Evolutionary conservation across 2,888 invertebrate genomes (phyloP).

Genomic region (Drosophila merina): DNA sequence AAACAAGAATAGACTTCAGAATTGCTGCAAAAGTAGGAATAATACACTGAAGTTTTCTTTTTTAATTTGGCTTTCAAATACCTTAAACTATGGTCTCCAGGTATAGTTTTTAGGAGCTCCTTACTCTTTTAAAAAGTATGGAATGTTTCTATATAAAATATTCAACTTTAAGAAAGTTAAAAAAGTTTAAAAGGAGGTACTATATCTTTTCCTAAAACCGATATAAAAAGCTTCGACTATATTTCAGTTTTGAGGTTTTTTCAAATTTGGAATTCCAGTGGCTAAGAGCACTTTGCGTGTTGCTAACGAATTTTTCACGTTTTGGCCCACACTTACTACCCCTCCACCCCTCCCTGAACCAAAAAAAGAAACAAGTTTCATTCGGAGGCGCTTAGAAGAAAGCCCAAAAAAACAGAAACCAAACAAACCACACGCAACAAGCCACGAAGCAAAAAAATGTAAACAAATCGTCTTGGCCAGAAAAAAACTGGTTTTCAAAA

Average conservation of each 20-base stretch:
- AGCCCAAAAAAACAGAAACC: constrained; percentile 34
- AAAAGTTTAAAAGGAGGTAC: neutral
- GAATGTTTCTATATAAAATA: neutral
- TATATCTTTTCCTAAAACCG: neutral
- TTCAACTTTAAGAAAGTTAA: neutral
- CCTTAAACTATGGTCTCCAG: neutral
- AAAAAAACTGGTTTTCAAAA: constrained; percentile 60
- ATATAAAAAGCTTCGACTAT: constrained; percentile 10
- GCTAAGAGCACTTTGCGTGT: constrained; percentile 34
- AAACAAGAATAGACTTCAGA: neutral
- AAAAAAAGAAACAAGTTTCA: constrained; percentile 41
- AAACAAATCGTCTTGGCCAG: constrained; percentile 68
- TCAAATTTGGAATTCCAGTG: constrained; percentile 20
- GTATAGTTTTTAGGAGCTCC: neutral
- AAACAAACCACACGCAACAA: constrained; percentile 57
- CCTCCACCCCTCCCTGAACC: constrained; percentile 23
- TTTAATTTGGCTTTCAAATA: neutral
- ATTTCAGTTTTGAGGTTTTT: constrained; percentile 25
- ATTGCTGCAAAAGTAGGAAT: neutral
- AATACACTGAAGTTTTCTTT: neutral
- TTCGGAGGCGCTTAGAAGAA: constrained; percentile 43
- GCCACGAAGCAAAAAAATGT: constrained; percentile 63
- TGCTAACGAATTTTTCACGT: constrained; percentile 55
- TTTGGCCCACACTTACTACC: constrained; percentile 25
- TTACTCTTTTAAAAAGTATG: neutral